These are phyloP conservation scores for Oreonectes daqikongensis DNA, from an alignment of 2,797 vertebrate genomes.

Conservation along the genomic window DNA sequence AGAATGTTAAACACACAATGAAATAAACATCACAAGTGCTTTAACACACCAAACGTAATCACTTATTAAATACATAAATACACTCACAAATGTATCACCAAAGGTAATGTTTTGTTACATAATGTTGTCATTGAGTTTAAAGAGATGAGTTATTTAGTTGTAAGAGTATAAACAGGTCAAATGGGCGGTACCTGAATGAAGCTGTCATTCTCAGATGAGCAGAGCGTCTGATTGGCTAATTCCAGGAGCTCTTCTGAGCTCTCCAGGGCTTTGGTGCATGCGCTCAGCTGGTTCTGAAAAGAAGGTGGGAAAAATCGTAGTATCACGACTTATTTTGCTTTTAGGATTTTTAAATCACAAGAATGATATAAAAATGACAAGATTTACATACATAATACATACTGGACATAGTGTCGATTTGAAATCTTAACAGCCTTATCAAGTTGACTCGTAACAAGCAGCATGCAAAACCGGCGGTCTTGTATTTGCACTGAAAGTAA, in stretches of 20 bases:
- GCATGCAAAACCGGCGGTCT: background rate
- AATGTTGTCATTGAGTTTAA: background rate
- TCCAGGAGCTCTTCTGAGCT: conserved; percentile 95
- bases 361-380: no score
- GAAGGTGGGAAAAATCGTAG: conserved; percentile 2
- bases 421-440: background rate
- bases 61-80: background rate
- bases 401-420: background rate
- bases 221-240: conserved; percentile 90
- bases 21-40: background rate
- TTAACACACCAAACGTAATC: background rate
- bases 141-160: conserved; percentile 1
- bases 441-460: background rate
- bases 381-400: background rate
- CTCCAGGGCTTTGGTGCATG: conserved; percentile 92
- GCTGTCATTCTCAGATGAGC: conserved; percentile 78
- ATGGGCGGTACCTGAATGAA: conserved; percentile 84
- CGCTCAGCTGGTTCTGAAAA: conserved; percentile 86
- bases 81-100: background rate
- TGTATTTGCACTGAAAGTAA: background rate
- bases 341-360: no score
- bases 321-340: conserved; percentile 49
- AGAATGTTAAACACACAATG: background rate
- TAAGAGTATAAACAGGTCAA: background rate
- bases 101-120: background rate